These are phyloP conservation scores for Cecidostiba fungosa DNA, from an alignment of 2,888 invertebrate genomes.

Conservation along the genomic window DNA sequence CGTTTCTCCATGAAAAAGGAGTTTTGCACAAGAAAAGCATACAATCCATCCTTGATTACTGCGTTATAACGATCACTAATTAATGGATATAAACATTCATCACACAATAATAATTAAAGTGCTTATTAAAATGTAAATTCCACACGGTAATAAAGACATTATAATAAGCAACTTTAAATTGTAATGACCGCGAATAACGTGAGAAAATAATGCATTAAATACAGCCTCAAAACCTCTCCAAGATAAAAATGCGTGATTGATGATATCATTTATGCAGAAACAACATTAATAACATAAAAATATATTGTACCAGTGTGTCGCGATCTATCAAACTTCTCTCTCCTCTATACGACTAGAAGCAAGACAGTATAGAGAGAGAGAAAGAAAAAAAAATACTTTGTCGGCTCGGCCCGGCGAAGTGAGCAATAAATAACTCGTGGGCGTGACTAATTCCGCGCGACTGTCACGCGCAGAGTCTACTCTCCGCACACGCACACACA, in stretches of 20 bases:
- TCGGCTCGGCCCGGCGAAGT: constrained; percentile 50
- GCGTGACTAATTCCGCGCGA: constrained; percentile 62
- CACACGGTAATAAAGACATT: background rate
- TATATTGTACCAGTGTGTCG: constrained; percentile 22
- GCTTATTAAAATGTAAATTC: constrained; percentile 7
- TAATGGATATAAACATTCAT: background rate
- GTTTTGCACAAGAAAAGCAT: background rate
- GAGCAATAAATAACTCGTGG: constrained; percentile 65
- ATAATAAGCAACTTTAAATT: background rate
- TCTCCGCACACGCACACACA: background rate
- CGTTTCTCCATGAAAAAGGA: background rate
- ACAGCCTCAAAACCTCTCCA: background rate
- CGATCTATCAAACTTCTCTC: constrained; percentile 32
- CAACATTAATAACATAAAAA: constrained; percentile 52
- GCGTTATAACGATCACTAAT: background rate
- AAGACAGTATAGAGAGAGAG: background rate
- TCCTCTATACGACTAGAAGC: background rate
- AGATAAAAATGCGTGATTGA: constrained; percentile 36
- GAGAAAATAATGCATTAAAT: constrained; percentile 17
- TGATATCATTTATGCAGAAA: constrained; percentile 46
- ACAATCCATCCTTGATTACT: background rate
- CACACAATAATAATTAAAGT: background rate
- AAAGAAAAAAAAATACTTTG: constrained; percentile 50
- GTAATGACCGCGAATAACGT: constrained; percentile 9
- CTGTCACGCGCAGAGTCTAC: constrained; percentile 52